A percentile compares a stretch with the other conserved stretches of the same genome.
These are phyloP conservation scores for Dioctria rufipes DNA, from an alignment of 2,888 invertebrate genomes.

Conservation along the genomic window DNA sequence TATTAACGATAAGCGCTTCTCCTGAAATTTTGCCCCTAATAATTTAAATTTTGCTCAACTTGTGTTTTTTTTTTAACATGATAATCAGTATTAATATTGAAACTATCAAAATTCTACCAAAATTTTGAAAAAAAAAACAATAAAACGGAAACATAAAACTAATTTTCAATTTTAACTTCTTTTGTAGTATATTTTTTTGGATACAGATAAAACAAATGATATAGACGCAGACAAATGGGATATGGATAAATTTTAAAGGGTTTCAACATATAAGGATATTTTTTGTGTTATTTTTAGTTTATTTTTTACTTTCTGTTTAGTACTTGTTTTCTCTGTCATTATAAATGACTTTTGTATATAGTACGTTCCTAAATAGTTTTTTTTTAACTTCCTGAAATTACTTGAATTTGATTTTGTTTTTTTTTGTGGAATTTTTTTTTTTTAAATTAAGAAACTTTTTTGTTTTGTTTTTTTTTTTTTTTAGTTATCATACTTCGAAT, in stretches of 20 bases:
- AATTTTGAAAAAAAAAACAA: constrained; percentile 20
- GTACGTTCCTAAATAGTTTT: too few relatives aligned
- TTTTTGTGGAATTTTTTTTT: too few relatives aligned
- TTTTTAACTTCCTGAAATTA: too few relatives aligned
- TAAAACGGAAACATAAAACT: background rate
- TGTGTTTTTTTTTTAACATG: background rate
- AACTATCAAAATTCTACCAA: constrained; percentile 26
- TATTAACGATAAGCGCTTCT: background rate
- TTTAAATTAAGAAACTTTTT: background rate
- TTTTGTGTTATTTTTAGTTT: constrained; percentile 59
- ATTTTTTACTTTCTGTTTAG: constrained; percentile 57
- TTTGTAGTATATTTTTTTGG: constrained; percentile 61
- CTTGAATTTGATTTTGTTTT: too few relatives aligned
- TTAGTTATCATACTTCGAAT: constrained; percentile 72
- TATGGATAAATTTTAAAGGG: constrained; percentile 76
- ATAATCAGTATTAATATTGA: background rate
- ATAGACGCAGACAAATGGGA: constrained; percentile 88
- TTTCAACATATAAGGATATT: constrained; percentile 70
- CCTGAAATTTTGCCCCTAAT: background rate
- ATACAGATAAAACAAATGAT: constrained; percentile 79
- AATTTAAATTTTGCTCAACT: background rate
- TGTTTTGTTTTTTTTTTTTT: constrained; percentile 69
- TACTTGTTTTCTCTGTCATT: constrained; percentile 53
- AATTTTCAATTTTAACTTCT: constrained; percentile 57
- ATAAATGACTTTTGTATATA: constrained; percentile 27